These are phyloP conservation scores for Drosophila bocki DNA, from an alignment of 1,140 invertebrate genomes.

Conservation along the genomic window DNA sequence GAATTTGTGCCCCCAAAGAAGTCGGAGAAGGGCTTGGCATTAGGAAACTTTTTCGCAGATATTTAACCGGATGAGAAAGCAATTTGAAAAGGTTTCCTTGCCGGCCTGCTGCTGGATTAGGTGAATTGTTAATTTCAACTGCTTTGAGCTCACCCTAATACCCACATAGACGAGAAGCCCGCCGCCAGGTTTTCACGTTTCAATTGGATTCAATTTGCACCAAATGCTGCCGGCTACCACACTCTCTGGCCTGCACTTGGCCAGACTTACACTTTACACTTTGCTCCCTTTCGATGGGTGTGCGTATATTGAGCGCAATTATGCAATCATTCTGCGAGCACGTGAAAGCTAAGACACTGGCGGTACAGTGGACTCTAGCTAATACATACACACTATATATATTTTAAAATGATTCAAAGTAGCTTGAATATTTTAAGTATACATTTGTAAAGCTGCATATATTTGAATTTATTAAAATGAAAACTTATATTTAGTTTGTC, in stretches of 20 bases:
- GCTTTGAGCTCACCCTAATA: not conserved
- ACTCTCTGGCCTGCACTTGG: not conserved
- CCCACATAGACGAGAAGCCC: not conserved
- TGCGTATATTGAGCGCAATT: constrained; percentile 20
- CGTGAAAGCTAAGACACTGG: constrained; percentile 12
- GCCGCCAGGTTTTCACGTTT: not conserved
- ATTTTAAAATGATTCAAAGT: not conserved
- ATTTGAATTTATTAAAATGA: no score
- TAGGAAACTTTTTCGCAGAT: constrained; percentile 35
- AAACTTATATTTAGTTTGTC: no score
- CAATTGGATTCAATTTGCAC: constrained; percentile 22
- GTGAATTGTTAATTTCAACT: constrained; percentile 44
- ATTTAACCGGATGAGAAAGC: constrained; percentile 40
- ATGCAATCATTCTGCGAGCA: constrained; percentile 31
- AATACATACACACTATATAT: rapidly evolving
- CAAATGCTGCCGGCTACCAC: constrained; percentile 5
- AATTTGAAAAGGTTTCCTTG: constrained; percentile 41
- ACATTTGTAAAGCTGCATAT: not conserved
- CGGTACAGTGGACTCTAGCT: not conserved
- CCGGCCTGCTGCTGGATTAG: constrained; percentile 27
- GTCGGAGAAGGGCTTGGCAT: constrained; percentile 11
- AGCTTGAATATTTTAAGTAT: not conserved
- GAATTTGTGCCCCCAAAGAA: constrained; percentile 3
- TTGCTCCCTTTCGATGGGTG: constrained; percentile 18
- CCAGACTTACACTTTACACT: constrained; percentile 32